Evolutionary conservation across 2,113 vertebrate genomes (phyloP).

Genomic region (Geococcyx californianus): DNA sequence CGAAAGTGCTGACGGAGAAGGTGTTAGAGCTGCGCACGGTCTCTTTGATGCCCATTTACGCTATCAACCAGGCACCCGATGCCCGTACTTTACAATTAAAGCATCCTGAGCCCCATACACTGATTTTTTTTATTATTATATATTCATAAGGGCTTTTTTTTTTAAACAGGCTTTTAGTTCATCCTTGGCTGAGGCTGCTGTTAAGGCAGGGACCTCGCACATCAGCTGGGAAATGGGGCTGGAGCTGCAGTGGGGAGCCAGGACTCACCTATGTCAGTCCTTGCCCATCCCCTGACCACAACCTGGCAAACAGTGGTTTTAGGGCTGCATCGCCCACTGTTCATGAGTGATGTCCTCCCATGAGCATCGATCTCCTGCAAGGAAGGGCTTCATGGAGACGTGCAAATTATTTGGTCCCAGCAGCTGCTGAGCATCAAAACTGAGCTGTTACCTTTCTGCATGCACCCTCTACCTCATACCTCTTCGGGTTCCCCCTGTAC

Average conservation of each 20-base stretch:
- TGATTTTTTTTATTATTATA: background rate
- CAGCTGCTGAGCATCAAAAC: background rate
- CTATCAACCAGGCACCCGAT: background rate
- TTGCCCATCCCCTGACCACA: too few species aligned
- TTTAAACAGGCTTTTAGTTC: background rate
- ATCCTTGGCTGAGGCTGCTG: background rate
- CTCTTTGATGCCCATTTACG: background rate
- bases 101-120: fast-evolving
- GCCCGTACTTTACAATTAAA: fast-evolving
- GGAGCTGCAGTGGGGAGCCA: background rate
- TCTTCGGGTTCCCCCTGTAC: too few species aligned
- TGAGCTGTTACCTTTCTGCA: fast-evolving
- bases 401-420: fast-evolving
- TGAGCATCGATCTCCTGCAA: fast-evolving
- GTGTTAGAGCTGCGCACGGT: fast-evolving
- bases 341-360: fast-evolving
- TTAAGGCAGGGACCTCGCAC: background rate
- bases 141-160: background rate
- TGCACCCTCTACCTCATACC: too few species aligned
- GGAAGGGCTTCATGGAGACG: fast-evolving
- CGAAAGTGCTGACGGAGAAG: background rate
- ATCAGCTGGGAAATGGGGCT: fast-evolving
- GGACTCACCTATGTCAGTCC: too few species aligned
- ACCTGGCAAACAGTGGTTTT: too few species aligned
- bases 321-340: fast-evolving